phyloP scores from a whole-genome alignment of 1,140 invertebrate species.

The Megalopta genalis region DNA sequence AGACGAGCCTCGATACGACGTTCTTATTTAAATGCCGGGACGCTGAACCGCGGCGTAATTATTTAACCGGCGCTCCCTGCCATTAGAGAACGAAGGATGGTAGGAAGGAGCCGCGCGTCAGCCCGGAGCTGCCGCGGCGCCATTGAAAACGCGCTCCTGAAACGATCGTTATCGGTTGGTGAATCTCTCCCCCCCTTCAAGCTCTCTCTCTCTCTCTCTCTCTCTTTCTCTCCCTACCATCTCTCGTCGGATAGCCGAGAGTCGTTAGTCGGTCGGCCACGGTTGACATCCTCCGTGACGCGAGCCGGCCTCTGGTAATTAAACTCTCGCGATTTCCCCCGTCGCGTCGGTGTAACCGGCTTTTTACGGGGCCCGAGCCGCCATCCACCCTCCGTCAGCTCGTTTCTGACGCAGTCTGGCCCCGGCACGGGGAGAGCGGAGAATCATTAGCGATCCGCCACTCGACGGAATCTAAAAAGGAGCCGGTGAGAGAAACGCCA shows the following conservation, averaged over 20 bases:
- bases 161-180: conserved; percentile 57
- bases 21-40: conserved; percentile 45
- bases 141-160: conserved; percentile 49
- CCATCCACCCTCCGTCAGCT: conserved; percentile 19
- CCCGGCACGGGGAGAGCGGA: conserved; percentile 15
- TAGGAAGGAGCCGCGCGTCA: conserved; percentile 1
- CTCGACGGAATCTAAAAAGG: conserved; percentile 46
- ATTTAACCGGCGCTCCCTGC: conserved; percentile 37
- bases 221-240: background rate
- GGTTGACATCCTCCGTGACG: conserved; percentile 37
- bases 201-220: background rate
- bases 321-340: conserved; percentile 56
- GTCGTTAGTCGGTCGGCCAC: conserved; percentile 51
- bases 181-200: conserved; percentile 37
- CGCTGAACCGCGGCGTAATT: conserved; percentile 28
- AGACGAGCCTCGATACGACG: conserved; percentile 13
- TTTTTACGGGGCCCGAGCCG: conserved; percentile 52
- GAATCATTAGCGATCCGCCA: conserved; percentile 59
- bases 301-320: conserved; percentile 45
- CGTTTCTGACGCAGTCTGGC: background rate
- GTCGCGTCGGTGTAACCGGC: conserved; percentile 25
- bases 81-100: conserved; percentile 17
- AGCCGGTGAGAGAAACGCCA: conserved; percentile 26
- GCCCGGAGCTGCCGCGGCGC: conserved; percentile 44
- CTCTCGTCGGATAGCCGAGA: conserved; percentile 35